These are phyloP conservation scores for Sebastes vulpes DNA, from an alignment of 2,797 vertebrate species.

Conservation along the genomic window DNA sequence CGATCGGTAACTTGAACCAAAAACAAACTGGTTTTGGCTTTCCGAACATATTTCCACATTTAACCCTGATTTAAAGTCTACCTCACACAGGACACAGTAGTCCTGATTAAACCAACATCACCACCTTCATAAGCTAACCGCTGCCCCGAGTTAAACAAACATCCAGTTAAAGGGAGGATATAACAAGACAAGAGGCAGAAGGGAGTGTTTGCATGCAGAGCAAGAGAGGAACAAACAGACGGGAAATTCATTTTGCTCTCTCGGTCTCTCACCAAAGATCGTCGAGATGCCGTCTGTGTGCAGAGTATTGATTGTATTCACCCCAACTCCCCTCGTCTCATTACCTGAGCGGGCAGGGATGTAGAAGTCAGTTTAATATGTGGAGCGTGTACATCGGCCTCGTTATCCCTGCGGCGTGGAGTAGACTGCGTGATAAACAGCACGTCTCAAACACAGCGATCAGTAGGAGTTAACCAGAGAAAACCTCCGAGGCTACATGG, in stretches of 20 bases:
- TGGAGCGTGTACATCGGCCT: neutral
- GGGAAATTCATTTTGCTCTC: slow-evolving; percentile 9
- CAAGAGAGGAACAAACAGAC: neutral
- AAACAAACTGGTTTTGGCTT: neutral
- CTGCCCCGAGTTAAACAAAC: neutral
- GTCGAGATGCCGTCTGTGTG: neutral
- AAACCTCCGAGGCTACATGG: neutral
- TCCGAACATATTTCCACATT: neutral
- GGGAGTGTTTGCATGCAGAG: slow-evolving; percentile 19
- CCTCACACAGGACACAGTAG: neutral
- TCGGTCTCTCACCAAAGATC: slow-evolving; percentile 10
- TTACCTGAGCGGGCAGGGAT: slow-evolving; percentile 22
- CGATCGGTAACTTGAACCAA: neutral
- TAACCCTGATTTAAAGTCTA: neutral
- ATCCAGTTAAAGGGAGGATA: neutral
- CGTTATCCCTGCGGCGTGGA: slow-evolving; percentile 11
- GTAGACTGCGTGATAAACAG: slow-evolving; percentile 25
- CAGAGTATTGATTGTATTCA: slow-evolving; percentile 44
- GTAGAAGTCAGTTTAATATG: slow-evolving; percentile 22
- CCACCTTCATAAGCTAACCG: neutral
- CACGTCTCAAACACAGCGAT: slow-evolving; percentile 18
- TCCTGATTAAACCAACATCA: neutral
- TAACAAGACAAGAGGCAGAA: neutral
- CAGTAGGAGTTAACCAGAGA: slow-evolving; percentile 39
- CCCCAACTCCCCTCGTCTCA: slow-evolving; percentile 18